phyloP scores from a whole-genome alignment of 2,113 vertebrate genomes.

The Misgurnus mizolepis region DNA sequence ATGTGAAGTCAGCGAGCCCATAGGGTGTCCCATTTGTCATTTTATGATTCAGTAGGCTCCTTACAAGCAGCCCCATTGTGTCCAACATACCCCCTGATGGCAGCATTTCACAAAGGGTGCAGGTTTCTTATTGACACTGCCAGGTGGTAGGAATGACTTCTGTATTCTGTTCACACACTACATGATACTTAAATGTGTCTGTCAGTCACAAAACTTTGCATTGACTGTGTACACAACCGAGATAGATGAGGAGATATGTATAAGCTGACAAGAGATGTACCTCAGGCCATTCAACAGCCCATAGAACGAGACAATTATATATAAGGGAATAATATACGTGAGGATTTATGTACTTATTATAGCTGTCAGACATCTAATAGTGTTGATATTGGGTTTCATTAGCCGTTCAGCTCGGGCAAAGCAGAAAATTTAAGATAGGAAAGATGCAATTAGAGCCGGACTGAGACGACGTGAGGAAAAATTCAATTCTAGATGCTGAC shows the following conservation, averaged over 20 bases:
- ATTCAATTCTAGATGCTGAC: conserved; percentile 37
- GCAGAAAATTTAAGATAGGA: conserved; percentile 48
- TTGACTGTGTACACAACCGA: background rate
- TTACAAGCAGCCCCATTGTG: no score
- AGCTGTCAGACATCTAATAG: conserved; percentile 48
- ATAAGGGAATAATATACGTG: conserved; percentile 19
- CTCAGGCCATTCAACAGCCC: conserved; percentile 31
- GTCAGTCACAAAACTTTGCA: background rate
- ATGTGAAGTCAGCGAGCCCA: no score
- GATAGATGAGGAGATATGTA: background rate
- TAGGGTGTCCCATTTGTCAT: no score
- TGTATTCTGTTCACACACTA: no score
- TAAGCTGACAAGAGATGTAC: background rate
- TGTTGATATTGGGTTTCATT: conserved; percentile 54
- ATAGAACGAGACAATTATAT: conserved; percentile 27
- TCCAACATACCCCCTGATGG: no score
- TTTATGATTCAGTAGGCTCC: no score
- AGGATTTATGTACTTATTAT: conserved; percentile 46
- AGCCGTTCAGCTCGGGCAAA: conserved; percentile 39
- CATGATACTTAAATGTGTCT: background rate
- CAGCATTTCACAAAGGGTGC: no score
- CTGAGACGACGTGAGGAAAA: conserved; percentile 50
- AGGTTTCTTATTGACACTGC: no score
- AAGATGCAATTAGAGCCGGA: conserved; percentile 50
- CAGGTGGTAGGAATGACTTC: no score